Percentiles rank a stretch among this genome's conserved stretches.
phyloP scores from a whole-genome alignment of 2,113 vertebrate species.

The Atractosteus spatula region DNA sequence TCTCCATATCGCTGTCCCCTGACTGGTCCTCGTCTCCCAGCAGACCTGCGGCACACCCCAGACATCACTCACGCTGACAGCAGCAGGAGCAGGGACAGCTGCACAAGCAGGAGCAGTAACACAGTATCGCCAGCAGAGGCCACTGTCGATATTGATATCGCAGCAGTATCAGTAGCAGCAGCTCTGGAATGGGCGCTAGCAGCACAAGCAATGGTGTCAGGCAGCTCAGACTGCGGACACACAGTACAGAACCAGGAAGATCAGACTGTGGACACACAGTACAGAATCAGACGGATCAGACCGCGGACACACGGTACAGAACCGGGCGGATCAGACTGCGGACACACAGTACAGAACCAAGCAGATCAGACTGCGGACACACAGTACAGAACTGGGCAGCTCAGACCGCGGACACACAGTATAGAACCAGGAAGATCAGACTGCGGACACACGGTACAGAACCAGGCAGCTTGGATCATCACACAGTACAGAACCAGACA shows the following conservation, averaged over 20 bases:
- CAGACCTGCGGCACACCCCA: constrained; percentile 5
- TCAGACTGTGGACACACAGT: background rate
- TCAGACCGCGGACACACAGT: background rate
- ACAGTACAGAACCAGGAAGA: background rate
- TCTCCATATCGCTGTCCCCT: constrained; percentile 5
- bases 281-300: background rate
- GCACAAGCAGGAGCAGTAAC: too few relatives aligned
- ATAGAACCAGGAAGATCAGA: background rate
- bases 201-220: too few relatives aligned
- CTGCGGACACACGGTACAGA: too few relatives aligned
- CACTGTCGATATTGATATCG: too few relatives aligned
- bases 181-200: too few relatives aligned
- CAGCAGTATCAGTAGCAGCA: too few relatives aligned
- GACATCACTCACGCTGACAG: background rate
- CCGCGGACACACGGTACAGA: background rate
- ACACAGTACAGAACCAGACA: background rate
- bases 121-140: too few relatives aligned
- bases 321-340: background rate
- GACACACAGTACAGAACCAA: too few relatives aligned
- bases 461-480: too few relatives aligned
- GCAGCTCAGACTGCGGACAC: background rate
- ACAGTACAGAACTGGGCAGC: background rate
- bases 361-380: background rate
- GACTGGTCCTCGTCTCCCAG: constrained; percentile 4
- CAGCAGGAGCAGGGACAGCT: too few relatives aligned